Evolutionary conservation across 1,140 invertebrate species (phyloP), one percentile per base, ranked within the genome.

Genomic region (Ericerus pela): DNA sequence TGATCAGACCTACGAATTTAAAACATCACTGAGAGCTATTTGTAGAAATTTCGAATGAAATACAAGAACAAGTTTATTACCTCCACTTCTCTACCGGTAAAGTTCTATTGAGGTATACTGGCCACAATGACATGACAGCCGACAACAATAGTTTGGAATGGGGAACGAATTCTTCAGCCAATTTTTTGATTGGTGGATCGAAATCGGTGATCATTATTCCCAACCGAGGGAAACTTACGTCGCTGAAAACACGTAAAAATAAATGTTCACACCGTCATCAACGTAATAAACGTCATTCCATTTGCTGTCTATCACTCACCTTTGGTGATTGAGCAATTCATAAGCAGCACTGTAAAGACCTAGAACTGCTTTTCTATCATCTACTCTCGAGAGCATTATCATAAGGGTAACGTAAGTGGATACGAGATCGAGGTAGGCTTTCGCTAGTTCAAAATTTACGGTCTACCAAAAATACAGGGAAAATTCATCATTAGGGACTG

Each of bases 141-240:
- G 80, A 82, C 28, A 79, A 77, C 11, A 99, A 67, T 11, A 94
- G 69, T 69, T 94, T 89, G 37, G 88, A 80, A 71, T 99, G 93
- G 0, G 92, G 91, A 26, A 91, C 80, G 73, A 99, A 97, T 70
- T 99, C 96, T 71, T 99, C 96, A 1, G 86, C 83, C 0, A 99
- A 73, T 67, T 97, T 98, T 68, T 95, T 96, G 30, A 98, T 68
- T 4, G 96, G 96, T 26, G 80, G 76, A 70, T 99, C 96, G 71
- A 98, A 99, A 66, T 99, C 96, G 63, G 96, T 81, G 55, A 99
- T 96, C 84, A 99, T 84, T 72, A 96, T 90, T 0, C 94, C 94
- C 26, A 99, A 72, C 18, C 93, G 75, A 11, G 93, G 95, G 72
- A 96, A 98, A 63, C 88, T 91, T 1, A 80, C 75, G 71, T 98